A percentile compares a stretch with the other conserved stretches of the same genome.
These are phyloP conservation scores for Passer montanus DNA, from an alignment of 2,113 vertebrate genomes.

Conservation along the genomic window DNA sequence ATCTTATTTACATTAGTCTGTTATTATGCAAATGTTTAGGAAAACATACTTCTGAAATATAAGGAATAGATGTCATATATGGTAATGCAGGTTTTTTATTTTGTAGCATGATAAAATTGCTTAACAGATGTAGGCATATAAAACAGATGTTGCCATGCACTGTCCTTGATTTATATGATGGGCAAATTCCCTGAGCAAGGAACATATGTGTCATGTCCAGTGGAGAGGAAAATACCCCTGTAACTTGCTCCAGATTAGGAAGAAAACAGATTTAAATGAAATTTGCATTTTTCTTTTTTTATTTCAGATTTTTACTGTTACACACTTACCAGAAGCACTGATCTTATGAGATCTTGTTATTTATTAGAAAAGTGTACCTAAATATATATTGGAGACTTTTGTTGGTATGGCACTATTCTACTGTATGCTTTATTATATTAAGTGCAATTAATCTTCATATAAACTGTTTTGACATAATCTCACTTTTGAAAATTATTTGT, in stretches of 20 bases:
- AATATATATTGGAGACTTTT: background rate
- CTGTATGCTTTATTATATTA: background rate
- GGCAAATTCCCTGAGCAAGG: background rate
- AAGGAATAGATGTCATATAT: too few relatives aligned
- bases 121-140: background rate
- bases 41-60: background rate
- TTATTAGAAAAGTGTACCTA: background rate
- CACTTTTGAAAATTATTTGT: background rate
- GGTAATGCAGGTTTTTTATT: background rate
- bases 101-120: background rate
- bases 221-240: background rate
- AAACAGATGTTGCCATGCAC: background rate
- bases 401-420: background rate
- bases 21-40: background rate
- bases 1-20: background rate
- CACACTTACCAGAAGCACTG: background rate
- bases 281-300: background rate
- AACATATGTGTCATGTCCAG: background rate
- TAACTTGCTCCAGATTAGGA: background rate
- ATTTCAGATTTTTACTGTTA: background rate
- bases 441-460: background rate
- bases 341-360: background rate
- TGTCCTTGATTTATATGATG: background rate
- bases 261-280: background rate
- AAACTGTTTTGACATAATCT: background rate